Base-by-base conservation (phyloP, 1,140 invertebrate genomes). In the Drosophila pandora region DNA sequence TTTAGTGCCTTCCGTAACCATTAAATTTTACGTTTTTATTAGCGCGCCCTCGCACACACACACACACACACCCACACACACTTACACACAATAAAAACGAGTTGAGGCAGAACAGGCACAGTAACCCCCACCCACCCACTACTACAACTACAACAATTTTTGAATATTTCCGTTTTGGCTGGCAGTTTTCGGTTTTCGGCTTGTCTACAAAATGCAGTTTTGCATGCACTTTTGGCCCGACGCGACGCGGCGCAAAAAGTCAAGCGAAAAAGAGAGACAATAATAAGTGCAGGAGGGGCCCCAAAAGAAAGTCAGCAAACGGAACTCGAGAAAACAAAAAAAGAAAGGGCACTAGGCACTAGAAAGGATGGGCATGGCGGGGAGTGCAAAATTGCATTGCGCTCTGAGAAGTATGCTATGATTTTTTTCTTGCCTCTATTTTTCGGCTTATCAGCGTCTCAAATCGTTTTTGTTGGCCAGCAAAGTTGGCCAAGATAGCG, bases 11-110 rank as follows among this genome's bases (percentile, higher is more conserved):
- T 88, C 83, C 83, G 83, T 88, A 88, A 88, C 83, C 83, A 89
- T 88, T 88, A 88, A 88, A 88, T 88, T 88, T 88, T 88, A 88
- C 83, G 83, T 88, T 88, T 88, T 88, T 88, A 88, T 88, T 88
- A 88, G 83, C 83, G 79, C 82, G 74, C 72, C 23, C 56, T 54
- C 82, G 60, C 63, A 50, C 55, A 54, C 63, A 21, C 49, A 45
- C 73, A 70, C 76, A 57, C 47, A 37, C 30, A 21, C 68, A 43
- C 23, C 49, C 48, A 32, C 10, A 2, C 2, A 34, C 32, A 7
- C 8, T 8, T 6, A 34, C 7, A 41, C 13, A 41, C 41, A 43
- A 21, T 43, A 21, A 17, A 43, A 43, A 21, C 41, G 17, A 43
- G 41, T 43, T 43, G 41, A 43, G 41, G 41, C 41, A 43, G 41